Base-by-base conservation (phyloP, 2,888 invertebrate genomes). In the Glyphotaelius pellucidus region DNA sequence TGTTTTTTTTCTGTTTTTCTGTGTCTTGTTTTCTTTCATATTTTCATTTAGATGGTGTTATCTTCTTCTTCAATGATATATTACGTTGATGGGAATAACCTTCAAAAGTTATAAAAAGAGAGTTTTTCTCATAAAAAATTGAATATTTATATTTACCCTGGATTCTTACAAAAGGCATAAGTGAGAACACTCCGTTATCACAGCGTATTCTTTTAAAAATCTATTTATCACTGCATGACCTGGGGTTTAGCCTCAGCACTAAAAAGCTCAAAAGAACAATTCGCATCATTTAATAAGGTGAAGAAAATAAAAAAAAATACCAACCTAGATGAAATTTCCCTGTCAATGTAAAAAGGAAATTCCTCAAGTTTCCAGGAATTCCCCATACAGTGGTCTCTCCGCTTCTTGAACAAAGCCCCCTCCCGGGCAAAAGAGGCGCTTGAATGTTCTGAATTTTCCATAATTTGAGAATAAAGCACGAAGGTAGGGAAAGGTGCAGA, bases 401-500 rank as follows among this genome's bases (percentile, higher is more conserved):
- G 67, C 31, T 32, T 35, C 87, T 67, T 35, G 87, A 87, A 87
- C 87, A 87, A 87, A 87, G 67, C 52, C 87, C n/a, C 32, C 7
- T 81, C 32, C 42, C 47, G 85, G n/a, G 35, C 85, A 35, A 42
- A 38, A 86, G 85, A 86, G 42, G 38, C 38, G 35, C 38, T 42
- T 30, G 32, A 87, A 87, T 87, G 87, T 87, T 35, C 87, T 35
- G 87, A 87, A 88, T 91, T 91, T 89, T 88, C 88, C 90, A 90
- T 87, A 87, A 87, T 87, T 87, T 90, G 32, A 80, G 90, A 86
- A 87, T 87, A 87, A 87, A 87, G 87, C 91, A 91, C 84, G 81
- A 92, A 92, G 90, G 91, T 88, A 88, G 88, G 90, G 90, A 81
- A 87, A 87, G 87, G 87, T 87, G 87, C 87, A 86, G 89, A 87